Conservation (phyloP, 2,888 invertebrate genomes). For the Tuberolachnus salignus region DNA sequence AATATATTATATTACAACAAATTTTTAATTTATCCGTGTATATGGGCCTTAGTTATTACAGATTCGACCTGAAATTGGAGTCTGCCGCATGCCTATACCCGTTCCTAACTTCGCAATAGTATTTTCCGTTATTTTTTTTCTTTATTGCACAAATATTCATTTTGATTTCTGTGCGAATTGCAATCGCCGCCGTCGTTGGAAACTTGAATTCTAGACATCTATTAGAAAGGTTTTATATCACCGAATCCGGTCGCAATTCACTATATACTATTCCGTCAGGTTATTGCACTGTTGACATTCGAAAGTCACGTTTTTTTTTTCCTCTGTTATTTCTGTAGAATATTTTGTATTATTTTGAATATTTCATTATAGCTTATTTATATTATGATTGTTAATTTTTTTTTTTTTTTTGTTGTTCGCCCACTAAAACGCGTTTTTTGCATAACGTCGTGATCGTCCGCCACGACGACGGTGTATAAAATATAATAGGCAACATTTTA, state of each 20-base stretch:
- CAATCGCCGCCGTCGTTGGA: neutral
- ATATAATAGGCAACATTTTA: neutral
- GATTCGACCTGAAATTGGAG: neutral
- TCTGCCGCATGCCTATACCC: neutral
- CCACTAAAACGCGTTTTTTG: neutral
- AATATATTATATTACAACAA: neutral
- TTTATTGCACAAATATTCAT: neutral
- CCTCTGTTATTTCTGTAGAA: slow-evolving; percentile 20
- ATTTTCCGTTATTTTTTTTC: neutral
- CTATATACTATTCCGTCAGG: slow-evolving; percentile 39
- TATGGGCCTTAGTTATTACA: neutral
- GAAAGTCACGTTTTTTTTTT: slow-evolving; percentile 35
- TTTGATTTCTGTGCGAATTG: slow-evolving; percentile 3
- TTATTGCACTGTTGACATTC: slow-evolving; percentile 51
- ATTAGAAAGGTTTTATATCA: slow-evolving; percentile 50
- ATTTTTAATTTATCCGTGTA: neutral
- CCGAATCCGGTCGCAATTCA: slow-evolving; percentile 44
- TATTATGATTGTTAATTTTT: neutral
- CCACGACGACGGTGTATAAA: too few species aligned
- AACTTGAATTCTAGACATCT: slow-evolving; percentile 28
- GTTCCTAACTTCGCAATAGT: neutral
- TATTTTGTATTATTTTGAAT: slow-evolving; percentile 1
- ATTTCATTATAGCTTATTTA: neutral
- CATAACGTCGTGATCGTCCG: neutral
- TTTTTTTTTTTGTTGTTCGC: neutral